phyloP scores from a whole-genome alignment of 2,888 invertebrate genomes.

The Diogma glabrata region DNA sequence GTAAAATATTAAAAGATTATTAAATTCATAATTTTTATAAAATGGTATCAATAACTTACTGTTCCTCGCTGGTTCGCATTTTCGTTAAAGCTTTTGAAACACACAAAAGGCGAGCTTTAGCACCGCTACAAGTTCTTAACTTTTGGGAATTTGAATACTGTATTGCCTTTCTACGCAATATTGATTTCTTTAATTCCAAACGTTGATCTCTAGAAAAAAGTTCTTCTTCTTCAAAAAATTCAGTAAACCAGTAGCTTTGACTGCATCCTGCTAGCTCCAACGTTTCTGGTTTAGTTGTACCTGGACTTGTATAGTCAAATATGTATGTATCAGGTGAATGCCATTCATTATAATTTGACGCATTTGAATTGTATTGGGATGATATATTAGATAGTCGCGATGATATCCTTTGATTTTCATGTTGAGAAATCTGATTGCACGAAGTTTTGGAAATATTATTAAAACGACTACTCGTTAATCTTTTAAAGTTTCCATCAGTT shows the following conservation, averaged over 20 bases:
- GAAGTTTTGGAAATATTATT: slow-evolving; percentile 2
- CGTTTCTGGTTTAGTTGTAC: slow-evolving; percentile 16
- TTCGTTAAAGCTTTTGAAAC: slow-evolving; percentile 32
- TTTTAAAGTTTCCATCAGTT: slow-evolving; percentile 2
- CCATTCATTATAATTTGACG: slow-evolving; percentile 33
- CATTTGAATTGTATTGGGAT: neutral
- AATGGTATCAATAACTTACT: slow-evolving; percentile 21
- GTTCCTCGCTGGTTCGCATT: slow-evolving; percentile 25
- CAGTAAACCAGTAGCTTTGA: slow-evolving; percentile 30
- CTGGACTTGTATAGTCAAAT: slow-evolving; percentile 33
- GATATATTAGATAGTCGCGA: slow-evolving; percentile 15
- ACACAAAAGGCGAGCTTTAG: slow-evolving; percentile 28
- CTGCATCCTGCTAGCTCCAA: slow-evolving; percentile 26
- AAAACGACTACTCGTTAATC: no score
- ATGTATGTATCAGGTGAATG: slow-evolving; percentile 41
- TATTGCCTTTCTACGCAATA: slow-evolving; percentile 31
- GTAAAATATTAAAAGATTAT: slow-evolving; percentile 4
- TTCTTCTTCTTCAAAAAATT: neutral
- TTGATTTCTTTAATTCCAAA: slow-evolving; percentile 29
- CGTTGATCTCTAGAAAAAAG: slow-evolving; percentile 29
- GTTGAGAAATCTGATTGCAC: slow-evolving; percentile 28
- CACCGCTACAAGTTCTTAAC: slow-evolving; percentile 27
- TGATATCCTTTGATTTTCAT: slow-evolving; percentile 50
- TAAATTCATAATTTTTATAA: slow-evolving; percentile 14
- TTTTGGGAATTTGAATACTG: slow-evolving; percentile 30